phyloP scores from a whole-genome alignment of 30 jellyfish, hydroid and myxozoan species.

The Sanderia malayensis region DNA sequence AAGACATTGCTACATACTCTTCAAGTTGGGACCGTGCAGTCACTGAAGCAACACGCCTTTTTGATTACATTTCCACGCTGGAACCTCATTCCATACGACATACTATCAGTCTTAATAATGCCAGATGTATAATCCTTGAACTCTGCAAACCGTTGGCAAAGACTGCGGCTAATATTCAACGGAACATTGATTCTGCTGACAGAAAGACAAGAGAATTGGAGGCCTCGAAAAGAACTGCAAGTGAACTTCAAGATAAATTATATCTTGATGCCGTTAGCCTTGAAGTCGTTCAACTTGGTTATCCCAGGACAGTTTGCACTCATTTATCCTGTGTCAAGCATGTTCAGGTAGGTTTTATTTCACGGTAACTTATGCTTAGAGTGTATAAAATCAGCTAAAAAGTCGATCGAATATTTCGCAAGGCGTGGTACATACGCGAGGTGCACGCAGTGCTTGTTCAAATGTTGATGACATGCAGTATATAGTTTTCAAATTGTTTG shows the following conservation, averaged over 20 bases:
- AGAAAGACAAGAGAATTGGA: slow-evolving; percentile 17
- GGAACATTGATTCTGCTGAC: slow-evolving; percentile 44
- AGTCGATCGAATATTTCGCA: no score
- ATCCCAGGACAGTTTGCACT: slow-evolving; percentile 63
- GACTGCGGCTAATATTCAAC: slow-evolving; percentile 52
- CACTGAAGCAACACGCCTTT: slow-evolving; percentile 42
- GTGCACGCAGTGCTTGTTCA: no score
- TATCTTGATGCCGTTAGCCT: slow-evolving; percentile 36
- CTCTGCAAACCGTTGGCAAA: slow-evolving; percentile 61
- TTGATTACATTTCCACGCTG: slow-evolving; percentile 26
- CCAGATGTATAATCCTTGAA: slow-evolving; percentile 46
- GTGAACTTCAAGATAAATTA: slow-evolving; percentile 38
- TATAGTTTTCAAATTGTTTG: no score
- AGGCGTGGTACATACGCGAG: no score
- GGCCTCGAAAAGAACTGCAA: slow-evolving; percentile 50
- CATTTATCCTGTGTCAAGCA: slow-evolving; percentile 35
- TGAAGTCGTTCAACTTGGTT: slow-evolving; percentile 13
- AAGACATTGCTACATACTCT: slow-evolving; percentile 57
- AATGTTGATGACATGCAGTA: no score
- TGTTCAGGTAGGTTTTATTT: slow-evolving; percentile 35
- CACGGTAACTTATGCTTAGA: not conserved
- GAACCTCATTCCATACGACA: slow-evolving; percentile 45
- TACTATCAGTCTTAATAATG: slow-evolving; percentile 61
- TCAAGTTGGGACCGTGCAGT: slow-evolving; percentile 72
- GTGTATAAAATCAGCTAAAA: no score